Evolutionary conservation across 2,888 invertebrate genomes (phyloP).

Genomic region (Sarcophaga variegata): DNA sequence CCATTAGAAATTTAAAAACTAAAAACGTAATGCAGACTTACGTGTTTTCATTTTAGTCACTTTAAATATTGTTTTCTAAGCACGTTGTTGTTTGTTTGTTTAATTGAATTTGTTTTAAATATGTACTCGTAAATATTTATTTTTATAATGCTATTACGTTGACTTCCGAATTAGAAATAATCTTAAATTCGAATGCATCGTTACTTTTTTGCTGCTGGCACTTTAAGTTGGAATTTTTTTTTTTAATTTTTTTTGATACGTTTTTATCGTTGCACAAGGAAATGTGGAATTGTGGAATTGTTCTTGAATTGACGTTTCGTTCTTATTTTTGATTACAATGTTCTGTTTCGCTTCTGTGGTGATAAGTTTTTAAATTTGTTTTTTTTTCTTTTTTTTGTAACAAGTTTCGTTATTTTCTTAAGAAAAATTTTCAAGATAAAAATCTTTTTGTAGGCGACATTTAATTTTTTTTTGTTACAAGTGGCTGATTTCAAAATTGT

Average conservation of each 20-base stretch:
- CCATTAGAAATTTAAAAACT: conserved; percentile 13
- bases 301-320: conserved; percentile 33
- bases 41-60: conserved; percentile 73
- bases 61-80: conserved; percentile 1
- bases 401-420: neutral
- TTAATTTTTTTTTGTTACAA: neutral
- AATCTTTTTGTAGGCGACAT: conserved; percentile 30
- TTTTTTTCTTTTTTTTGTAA: neutral
- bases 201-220: conserved; percentile 34
- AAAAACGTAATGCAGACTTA: conserved; percentile 70
- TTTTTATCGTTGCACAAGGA: conserved; percentile 59
- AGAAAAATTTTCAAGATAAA: conserved; percentile 40
- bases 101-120: conserved; percentile 21
- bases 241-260: neutral
- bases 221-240: conserved; percentile 44
- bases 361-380: conserved; percentile 32
- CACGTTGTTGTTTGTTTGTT: conserved; percentile 52
- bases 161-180: conserved; percentile 39
- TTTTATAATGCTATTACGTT: conserved; percentile 36
- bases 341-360: conserved; percentile 53
- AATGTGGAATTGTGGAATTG: conserved; percentile 18
- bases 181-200: conserved; percentile 49
- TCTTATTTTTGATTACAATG: conserved; percentile 11
- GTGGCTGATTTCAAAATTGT: neutral
- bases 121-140: conserved; percentile 8